Conservation (phyloP, 92 coral and sea anemone species). For the Chrysogorgia sp. region DNA sequence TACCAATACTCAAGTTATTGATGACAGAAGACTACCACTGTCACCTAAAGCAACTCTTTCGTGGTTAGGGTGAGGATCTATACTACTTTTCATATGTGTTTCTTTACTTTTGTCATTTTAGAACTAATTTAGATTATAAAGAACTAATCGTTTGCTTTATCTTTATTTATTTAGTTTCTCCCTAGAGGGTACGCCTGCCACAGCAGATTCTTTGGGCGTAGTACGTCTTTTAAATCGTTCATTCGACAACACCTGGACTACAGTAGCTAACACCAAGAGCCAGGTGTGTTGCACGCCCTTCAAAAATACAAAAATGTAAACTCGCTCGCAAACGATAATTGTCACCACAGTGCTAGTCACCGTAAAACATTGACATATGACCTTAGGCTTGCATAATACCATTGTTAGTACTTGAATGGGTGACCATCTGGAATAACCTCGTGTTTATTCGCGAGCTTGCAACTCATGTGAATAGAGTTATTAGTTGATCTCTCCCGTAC, state of each 20-base stretch:
- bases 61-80: slow-evolving; percentile 86
- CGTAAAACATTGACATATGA: too few species aligned
- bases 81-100: not conserved
- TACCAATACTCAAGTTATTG: slow-evolving; percentile 60
- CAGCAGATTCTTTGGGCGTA: slow-evolving; percentile 84
- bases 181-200: slow-evolving; percentile 85
- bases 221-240: slow-evolving; percentile 77
- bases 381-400: not conserved
- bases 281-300: slow-evolving; percentile 57
- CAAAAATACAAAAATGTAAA: too few species aligned
- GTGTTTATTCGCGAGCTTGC: too few species aligned
- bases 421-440: too few species aligned
- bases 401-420: too few species aligned
- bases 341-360: too few species aligned
- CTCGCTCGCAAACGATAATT: too few species aligned
- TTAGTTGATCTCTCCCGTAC: too few species aligned
- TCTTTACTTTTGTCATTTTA: not conserved
- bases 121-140: too few species aligned
- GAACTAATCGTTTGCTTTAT: too few species aligned
- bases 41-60: slow-evolving; percentile 82
- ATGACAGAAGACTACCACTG: slow-evolving; percentile 74
- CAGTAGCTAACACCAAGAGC: slow-evolving; percentile 73
- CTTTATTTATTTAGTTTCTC: slow-evolving; percentile 76
- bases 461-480: too few species aligned
- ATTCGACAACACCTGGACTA: slow-evolving; percentile 84